Evolutionary conservation across 2,113 vertebrate species (phyloP), one percentile per base, ranked within the genome.

Genomic region (Helogale parvula): DNA sequence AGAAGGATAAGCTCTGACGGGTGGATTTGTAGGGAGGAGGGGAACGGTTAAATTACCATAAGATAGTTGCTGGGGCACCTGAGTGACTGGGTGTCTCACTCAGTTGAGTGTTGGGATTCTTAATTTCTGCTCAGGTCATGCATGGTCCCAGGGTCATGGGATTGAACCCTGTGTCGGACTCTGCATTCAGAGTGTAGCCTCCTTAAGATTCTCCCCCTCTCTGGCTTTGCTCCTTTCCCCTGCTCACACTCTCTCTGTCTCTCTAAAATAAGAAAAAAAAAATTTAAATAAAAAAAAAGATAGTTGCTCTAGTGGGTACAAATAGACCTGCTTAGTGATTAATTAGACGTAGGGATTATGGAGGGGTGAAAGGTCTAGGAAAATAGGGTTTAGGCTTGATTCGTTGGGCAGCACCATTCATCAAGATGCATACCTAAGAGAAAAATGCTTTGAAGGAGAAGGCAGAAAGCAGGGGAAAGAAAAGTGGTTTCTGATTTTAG

Each of bases 321-420:
- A 57, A 38, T 72, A 63, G 33, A 74, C n/a, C n/a, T 52, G 8
- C 68, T 82, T 96, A 57, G n/a, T 88, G 23, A 90, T 68, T 83
- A 29, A 35, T 89, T 50, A 79, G n/a, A 16, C 68, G 33, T 17
- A 35, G 29, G 31, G 47, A 93, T 85, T 90, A 21, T 84, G 88
- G n/a, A 93, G 92, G 71, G 89, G 87, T 3, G 14, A 85, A 82
- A 80, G 47, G 10, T 68, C 38, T 71, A 69, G 35, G 50, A 83
- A 83, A 83, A 93, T 29, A 7, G 25, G 11, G 57, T 90, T 94
- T 86, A 54, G 84, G 5, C 79, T 86, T 93, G 92, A 66, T 89
- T 69, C 33, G 19, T 91, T 94, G 35, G 54, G 57, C 38, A 66
- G 23, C 77, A 13, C 29, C 31, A 11, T 96, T 88, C 45, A 85